Percentiles rank a stretch among this genome's conserved stretches.
Evolutionary conservation across 2,113 vertebrate species (phyloP).

Genomic region (Takifugu bimaculatus): DNA sequence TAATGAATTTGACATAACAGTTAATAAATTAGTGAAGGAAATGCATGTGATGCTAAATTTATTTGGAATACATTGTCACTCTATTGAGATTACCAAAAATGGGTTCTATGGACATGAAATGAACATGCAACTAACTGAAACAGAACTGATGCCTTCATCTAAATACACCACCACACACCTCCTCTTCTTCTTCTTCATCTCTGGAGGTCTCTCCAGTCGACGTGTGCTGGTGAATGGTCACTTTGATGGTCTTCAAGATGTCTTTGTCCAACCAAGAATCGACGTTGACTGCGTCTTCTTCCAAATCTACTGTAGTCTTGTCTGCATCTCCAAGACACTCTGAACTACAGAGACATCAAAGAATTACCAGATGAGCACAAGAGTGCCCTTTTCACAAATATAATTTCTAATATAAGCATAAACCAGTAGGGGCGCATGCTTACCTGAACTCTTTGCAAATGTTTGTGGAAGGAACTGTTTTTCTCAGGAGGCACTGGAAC

Average conservation of each 20-base stretch:
- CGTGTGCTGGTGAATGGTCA: constrained; percentile 13
- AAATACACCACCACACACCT: too few relatives aligned
- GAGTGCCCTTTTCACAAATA: too few relatives aligned
- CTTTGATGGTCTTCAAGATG: neutral
- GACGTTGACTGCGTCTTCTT: neutral
- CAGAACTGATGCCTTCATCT: too few relatives aligned
- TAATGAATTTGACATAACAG: too few relatives aligned
- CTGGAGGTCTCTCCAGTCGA: neutral
- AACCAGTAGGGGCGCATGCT: too few relatives aligned
- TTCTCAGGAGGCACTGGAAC: too few relatives aligned
- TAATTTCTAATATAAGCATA: too few relatives aligned
- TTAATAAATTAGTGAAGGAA: neutral
- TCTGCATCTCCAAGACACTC: constrained; percentile 1
- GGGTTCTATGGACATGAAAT: too few relatives aligned
- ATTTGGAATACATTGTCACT: neutral
- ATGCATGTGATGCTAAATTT: neutral
- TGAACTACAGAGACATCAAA: constrained; percentile 13
- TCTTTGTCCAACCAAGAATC: neutral
- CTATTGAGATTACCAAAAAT: too few relatives aligned
- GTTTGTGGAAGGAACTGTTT: too few relatives aligned
- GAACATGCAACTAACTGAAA: too few relatives aligned
- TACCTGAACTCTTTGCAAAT: too few relatives aligned
- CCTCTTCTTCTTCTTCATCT: neutral
- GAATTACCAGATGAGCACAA: neutral
- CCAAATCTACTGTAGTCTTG: neutral